Percentiles rank a stretch among this genome's conserved stretches.
Evolutionary conservation across 1,140 invertebrate species (phyloP).

Genomic region (Chrysopa pallens): DNA sequence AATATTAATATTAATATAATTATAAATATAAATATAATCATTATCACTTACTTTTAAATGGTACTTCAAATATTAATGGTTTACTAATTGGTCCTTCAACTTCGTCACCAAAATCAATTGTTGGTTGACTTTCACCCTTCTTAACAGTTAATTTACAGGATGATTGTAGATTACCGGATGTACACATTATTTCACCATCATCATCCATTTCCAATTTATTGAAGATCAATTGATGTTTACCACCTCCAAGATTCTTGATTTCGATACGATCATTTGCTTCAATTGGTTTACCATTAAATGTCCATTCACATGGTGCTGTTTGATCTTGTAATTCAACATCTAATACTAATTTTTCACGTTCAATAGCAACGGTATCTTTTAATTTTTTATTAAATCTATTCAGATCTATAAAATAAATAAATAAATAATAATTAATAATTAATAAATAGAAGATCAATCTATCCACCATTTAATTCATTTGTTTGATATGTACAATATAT

Average conservation of each 20-base stretch:
- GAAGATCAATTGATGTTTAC: conserved; percentile 79
- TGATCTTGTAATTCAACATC: conserved; percentile 90
- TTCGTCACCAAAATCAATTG: conserved; percentile 60
- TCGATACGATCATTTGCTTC: conserved; percentile 61
- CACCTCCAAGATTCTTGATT: conserved; percentile 79
- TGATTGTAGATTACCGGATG: conserved; percentile 62
- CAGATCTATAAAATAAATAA: conserved; percentile 41
- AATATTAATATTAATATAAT: not conserved
- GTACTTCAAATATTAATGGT: conserved; percentile 71
- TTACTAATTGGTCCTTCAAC: conserved; percentile 63
- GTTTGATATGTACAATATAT: too few species aligned
- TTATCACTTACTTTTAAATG: conserved; percentile 63
- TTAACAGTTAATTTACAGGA: conserved; percentile 66
- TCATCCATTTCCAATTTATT: conserved; percentile 65
- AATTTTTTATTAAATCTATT: conserved; percentile 95
- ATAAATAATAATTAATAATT: not conserved
- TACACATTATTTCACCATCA: conserved; percentile 69
- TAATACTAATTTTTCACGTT: conserved; percentile 74
- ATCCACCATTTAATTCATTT: too few species aligned
- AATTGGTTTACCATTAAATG: conserved; percentile 78
- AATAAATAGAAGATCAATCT: not conserved
- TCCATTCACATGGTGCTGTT: conserved; percentile 84
- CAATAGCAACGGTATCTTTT: conserved; percentile 77
- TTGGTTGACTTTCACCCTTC: conserved; percentile 67
- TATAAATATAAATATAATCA: conserved; percentile 1